Conservation (phyloP, 2,797 vertebrate species). For the Sebastes vulpes region DNA sequence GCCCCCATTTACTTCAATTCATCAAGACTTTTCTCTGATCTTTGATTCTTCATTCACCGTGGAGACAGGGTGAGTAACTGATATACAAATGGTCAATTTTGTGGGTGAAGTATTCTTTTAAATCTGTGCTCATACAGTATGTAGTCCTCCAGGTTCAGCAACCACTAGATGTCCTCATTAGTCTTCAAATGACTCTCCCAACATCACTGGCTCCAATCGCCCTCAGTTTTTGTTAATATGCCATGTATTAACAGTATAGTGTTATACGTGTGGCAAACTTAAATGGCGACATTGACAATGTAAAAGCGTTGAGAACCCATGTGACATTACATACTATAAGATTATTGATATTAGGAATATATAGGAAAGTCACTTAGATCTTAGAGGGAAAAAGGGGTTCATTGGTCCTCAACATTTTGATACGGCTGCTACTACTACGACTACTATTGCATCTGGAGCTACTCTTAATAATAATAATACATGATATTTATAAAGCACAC, state of each 20-base stretch:
- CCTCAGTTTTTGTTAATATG: conserved; percentile 5
- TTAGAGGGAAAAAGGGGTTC: background rate
- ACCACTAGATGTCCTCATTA: conserved; percentile 82
- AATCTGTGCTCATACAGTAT: background rate
- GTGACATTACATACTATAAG: background rate
- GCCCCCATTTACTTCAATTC: too few species aligned
- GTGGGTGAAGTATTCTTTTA: background rate
- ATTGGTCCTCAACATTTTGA: background rate
- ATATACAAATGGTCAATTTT: background rate
- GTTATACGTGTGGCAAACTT: background rate
- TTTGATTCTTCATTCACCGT: too few species aligned
- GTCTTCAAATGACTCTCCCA: conserved; percentile 50
- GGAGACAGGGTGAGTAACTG: background rate
- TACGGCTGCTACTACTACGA: background rate
- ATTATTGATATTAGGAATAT: background rate
- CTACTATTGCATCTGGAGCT: background rate
- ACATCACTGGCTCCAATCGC: background rate
- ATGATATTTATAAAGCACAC: background rate
- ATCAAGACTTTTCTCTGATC: too few species aligned
- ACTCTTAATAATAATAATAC: background rate
- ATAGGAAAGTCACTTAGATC: background rate
- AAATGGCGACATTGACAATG: background rate
- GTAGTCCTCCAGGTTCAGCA: background rate
- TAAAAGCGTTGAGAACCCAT: background rate
- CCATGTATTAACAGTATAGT: background rate